These are phyloP conservation scores for Molorchus minor DNA, from an alignment of 2,888 invertebrate genomes.

Conservation along the genomic window DNA sequence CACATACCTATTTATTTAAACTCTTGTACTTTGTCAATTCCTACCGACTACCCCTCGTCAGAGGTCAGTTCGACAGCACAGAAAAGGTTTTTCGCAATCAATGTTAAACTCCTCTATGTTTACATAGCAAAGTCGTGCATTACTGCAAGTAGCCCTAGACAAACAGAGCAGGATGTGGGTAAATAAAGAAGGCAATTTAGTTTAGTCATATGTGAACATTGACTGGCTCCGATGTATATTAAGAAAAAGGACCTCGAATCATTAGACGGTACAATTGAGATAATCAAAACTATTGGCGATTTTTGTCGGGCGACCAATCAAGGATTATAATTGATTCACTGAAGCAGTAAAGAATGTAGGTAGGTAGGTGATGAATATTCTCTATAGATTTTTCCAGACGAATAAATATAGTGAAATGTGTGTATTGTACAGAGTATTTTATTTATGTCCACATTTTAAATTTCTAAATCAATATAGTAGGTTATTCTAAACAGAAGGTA, in stretches of 20 bases:
- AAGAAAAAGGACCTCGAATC: slow-evolving; percentile 49
- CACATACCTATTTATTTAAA: slow-evolving; percentile 1
- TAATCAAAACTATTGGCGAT: slow-evolving; percentile 6
- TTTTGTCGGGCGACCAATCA: neutral
- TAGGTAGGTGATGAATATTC: too few relatives aligned
- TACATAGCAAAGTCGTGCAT: slow-evolving; percentile 57
- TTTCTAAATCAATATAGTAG: too few relatives aligned
- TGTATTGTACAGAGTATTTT: too few relatives aligned
- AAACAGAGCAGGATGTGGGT: slow-evolving; percentile 54
- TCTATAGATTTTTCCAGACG: too few relatives aligned
- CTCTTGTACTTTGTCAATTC: neutral
- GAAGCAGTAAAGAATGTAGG: too few relatives aligned
- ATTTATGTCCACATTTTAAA: too few relatives aligned
- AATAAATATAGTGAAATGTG: too few relatives aligned
- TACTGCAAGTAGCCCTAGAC: slow-evolving; percentile 56
- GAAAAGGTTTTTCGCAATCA: slow-evolving; percentile 49
- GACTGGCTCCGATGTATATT: slow-evolving; percentile 43
- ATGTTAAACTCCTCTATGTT: slow-evolving; percentile 53
- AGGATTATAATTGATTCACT: too few relatives aligned
- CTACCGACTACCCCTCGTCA: neutral
- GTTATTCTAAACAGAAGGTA: too few relatives aligned
- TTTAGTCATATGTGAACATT: slow-evolving; percentile 46
- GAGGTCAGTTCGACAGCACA: slow-evolving; percentile 21
- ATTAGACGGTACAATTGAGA: slow-evolving; percentile 33
- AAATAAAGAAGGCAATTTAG: slow-evolving; percentile 54